Evolutionary conservation across 2,113 vertebrate species (phyloP).

Genomic region (Chaetorhynchus papuensis): DNA sequence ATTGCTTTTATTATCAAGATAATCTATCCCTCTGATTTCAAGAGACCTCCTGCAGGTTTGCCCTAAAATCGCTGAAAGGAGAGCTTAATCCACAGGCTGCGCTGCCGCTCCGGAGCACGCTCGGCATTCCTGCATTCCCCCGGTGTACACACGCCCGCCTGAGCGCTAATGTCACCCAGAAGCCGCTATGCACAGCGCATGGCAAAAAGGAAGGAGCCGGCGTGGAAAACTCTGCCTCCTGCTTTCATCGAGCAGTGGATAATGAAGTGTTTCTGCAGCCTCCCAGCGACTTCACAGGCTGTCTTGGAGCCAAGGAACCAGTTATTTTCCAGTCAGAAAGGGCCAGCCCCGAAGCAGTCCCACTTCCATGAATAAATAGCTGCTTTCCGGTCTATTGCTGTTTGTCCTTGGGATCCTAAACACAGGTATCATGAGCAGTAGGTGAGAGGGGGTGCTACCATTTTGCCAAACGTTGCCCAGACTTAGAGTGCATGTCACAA

Average conservation of each 20-base stretch:
- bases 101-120: rapidly evolving
- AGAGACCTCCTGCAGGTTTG: neutral
- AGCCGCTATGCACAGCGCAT: neutral
- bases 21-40: constrained; percentile 16
- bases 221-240: neutral
- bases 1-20: constrained; percentile 9
- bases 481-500: neutral
- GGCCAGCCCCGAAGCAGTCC: neutral
- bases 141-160: neutral
- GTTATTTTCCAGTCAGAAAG: neutral
- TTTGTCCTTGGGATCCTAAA: neutral
- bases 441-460: neutral
- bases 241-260: neutral
- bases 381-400: neutral
- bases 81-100: neutral
- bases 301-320: neutral
- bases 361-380: neutral
- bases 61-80: neutral
- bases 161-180: constrained; percentile 3
- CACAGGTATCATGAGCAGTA: neutral
- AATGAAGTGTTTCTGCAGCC: neutral
- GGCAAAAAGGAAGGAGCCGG: neutral
- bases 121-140: neutral
- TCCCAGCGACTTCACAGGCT: neutral
- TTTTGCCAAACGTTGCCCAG: neutral